Evolutionary conservation across 64 coral and sea anemone species (phyloP), one percentile per base, ranked within the genome.

Genomic region (Montipora foliosa): DNA sequence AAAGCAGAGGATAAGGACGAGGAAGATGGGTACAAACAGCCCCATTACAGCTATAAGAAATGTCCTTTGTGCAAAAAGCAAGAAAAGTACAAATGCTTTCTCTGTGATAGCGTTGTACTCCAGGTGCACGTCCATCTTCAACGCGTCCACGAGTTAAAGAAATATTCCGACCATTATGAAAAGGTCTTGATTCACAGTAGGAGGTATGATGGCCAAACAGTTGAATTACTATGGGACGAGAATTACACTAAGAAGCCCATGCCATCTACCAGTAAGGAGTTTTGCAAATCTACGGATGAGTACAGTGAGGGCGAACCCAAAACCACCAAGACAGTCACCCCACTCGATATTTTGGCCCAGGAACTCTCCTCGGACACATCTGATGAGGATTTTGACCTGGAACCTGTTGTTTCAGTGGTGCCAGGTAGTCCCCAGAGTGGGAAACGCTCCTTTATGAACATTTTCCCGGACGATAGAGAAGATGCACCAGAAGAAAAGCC

Each of bases 241-340:
- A 22, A n/a, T 73, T 73, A 73, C 70, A 73, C n/a, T 73, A n/a
- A 73, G 70, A 69, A 69, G 66, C 66, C 66, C 66, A 69, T 69
- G 66, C 70, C 70, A 73, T 73, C 70, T 21, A 73, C 70, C 1
- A 73, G 70, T 73, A 22, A n/a, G 17, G n/a, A 73, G 66, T 69
- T 69, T 69, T 69, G 66, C 3, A 73, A 22, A 22, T 22, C 22
- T 75, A 75, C 5, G 21, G 24, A 75, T 75, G 73, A 75, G 24
- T 5, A 5, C 10, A 12, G 5, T 9, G 73, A 75, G 24, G 73
- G 0, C 4, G 73, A 75, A 44, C 5, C 21, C 8, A 37, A 44
- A 44, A 20, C 29, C 24, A 45, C 73, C 5, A 44, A 44, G 73
- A 75, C 5, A 73, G 17, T 73, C 69, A 37, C 5, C 24, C 24